These are phyloP conservation scores for Heterodera schachtii DNA, from an alignment of 1,140 invertebrate genomes.

Conservation along the genomic window DNA sequence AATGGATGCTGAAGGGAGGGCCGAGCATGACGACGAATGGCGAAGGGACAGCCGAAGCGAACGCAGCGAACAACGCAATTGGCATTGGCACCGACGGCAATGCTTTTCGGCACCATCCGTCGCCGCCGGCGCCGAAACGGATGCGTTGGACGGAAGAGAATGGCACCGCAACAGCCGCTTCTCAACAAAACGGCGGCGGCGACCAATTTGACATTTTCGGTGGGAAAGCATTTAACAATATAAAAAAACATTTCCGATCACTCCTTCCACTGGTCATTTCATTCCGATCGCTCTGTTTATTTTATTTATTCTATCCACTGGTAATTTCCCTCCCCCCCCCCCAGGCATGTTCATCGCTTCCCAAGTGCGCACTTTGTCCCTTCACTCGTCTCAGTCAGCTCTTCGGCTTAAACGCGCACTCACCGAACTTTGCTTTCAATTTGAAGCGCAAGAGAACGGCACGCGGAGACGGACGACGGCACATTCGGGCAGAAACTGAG, in stretches of 20 bases:
- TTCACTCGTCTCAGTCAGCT: slow-evolving; percentile 17
- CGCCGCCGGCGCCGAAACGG: slow-evolving; percentile 6
- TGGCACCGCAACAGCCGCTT: neutral
- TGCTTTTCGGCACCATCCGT: neutral
- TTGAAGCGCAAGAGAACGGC: slow-evolving; percentile 15
- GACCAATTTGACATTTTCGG: slow-evolving; percentile 33
- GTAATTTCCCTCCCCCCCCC: neutral
- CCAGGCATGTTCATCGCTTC: slow-evolving; percentile 27
- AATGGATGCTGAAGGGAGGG: slow-evolving; percentile 4
- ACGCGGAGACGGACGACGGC: neutral
- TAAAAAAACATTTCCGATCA: neutral
- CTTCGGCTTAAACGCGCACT: slow-evolving; percentile 23
- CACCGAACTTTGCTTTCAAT: slow-evolving; percentile 32
- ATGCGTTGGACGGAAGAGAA: neutral
- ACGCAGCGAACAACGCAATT: neutral
- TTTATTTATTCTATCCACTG: no score
- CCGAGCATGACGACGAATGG: neutral
- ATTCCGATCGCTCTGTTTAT: no score
- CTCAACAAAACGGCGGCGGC: neutral
- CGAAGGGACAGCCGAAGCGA: neutral
- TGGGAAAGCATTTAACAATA: neutral
- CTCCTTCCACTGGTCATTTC: no score
- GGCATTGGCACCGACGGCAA: neutral
- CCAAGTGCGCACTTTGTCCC: slow-evolving; percentile 19
- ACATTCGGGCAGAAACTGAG: neutral